These are phyloP conservation scores for Odontamblyopus rebecca DNA, from an alignment of 2,797 vertebrate genomes.

Conservation along the genomic window DNA sequence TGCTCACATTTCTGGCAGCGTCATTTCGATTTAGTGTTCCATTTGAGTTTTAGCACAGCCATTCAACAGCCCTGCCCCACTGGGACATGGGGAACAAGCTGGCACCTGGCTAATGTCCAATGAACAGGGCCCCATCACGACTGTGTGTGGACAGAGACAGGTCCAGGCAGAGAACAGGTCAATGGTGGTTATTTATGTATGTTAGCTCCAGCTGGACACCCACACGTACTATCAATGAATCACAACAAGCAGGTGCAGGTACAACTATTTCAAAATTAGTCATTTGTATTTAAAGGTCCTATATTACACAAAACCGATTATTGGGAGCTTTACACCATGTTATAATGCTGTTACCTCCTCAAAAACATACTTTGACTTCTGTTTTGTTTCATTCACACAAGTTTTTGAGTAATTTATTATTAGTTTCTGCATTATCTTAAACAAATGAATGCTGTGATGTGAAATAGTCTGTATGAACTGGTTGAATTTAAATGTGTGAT, in stretches of 20 bases:
- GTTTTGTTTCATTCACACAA: too few species aligned
- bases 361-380: too few species aligned
- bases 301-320: too few species aligned
- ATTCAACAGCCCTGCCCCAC: constrained; percentile 14
- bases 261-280: neutral
- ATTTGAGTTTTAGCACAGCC: constrained; percentile 28
- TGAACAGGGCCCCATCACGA: constrained; percentile 26
- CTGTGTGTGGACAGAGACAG: constrained; percentile 36
- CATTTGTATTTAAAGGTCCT: too few species aligned
- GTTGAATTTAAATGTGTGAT: too few species aligned
- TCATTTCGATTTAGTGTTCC: constrained; percentile 26
- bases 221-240: neutral
- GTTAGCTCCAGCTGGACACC: constrained; percentile 23
- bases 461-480: too few species aligned
- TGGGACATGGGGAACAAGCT: constrained; percentile 36
- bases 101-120: constrained; percentile 37
- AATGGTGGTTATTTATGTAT: constrained; percentile 22
- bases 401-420: too few species aligned
- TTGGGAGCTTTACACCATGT: too few species aligned
- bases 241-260: neutral
- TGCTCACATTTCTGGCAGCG: constrained; percentile 16
- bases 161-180: constrained; percentile 38
- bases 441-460: too few species aligned
- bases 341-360: too few species aligned
- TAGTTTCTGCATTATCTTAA: too few species aligned